Percentiles rank a stretch among this genome's conserved stretches.
Conservation (phyloP, 2,797 vertebrate genomes). For the Rhinella marina region DNA sequence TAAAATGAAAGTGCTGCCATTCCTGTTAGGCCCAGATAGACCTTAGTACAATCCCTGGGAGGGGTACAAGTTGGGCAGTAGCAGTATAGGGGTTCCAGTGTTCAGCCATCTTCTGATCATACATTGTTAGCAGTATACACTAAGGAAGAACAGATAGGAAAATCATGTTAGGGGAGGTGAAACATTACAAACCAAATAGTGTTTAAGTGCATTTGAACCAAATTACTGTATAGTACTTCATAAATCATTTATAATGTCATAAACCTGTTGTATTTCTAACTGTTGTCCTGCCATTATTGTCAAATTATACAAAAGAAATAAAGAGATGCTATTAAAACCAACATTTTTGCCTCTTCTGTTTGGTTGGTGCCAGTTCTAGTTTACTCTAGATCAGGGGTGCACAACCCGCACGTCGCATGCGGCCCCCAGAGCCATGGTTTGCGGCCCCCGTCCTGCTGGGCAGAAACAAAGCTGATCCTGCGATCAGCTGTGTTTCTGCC, state of each 20-base stretch:
- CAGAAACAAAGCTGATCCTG: too few species aligned
- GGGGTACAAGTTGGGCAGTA: too few species aligned
- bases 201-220: neutral
- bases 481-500: too few species aligned
- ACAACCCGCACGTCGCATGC: too few species aligned
- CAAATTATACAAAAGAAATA: conserved; percentile 11
- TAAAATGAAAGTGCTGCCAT: too few species aligned
- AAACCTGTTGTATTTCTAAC: neutral
- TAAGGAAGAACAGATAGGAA: neutral
- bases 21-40: too few species aligned
- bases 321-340: conserved; percentile 22
- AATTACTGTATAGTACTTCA: neutral
- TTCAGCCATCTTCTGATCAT: neutral
- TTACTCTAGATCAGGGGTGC: conserved; percentile 41
- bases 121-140: neutral
- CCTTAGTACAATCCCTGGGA: too few species aligned
- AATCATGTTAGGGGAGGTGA: neutral
- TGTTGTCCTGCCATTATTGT: neutral
- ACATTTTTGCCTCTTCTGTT: neutral
- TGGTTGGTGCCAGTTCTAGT: conserved; percentile 22
- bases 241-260: neutral
- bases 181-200: neutral
- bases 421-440: too few species aligned
- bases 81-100: too few species aligned
- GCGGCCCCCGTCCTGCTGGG: too few species aligned